A percentile compares a stretch with the other conserved stretches of the same genome.
Evolutionary conservation across 2,888 invertebrate species (phyloP).

Genomic region (Eupithecia subfuscata): DNA sequence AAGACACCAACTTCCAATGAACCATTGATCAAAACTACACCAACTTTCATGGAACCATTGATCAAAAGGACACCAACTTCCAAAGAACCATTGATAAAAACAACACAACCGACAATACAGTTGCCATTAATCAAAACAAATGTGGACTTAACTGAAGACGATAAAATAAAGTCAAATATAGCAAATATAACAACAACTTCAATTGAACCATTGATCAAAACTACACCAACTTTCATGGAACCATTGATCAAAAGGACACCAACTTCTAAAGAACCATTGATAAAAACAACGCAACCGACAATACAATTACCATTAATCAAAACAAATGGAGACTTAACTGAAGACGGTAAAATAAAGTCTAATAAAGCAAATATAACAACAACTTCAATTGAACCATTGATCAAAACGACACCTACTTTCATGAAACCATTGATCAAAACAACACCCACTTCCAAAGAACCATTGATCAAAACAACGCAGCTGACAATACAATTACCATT

Average conservation of each 20-base stretch:
- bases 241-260: no score
- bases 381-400: background rate
- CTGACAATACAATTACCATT: background rate
- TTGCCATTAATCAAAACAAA: background rate
- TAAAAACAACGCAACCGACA: background rate
- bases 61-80: no score
- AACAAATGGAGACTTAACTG: conserved; percentile 15
- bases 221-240: no score
- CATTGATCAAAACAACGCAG: background rate
- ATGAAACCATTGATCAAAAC: background rate
- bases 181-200: background rate
- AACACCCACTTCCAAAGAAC: background rate
- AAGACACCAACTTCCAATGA: background rate
- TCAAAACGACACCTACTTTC: background rate
- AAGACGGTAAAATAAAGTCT: background rate
- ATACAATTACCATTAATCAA: background rate
- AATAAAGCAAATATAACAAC: background rate
- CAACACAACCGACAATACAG: background rate
- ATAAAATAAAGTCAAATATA: background rate
- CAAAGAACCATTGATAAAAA: no score
- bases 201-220: background rate
- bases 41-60: no score
- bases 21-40: background rate
- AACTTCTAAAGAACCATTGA: no score
- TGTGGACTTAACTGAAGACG: conserved; percentile 17